Conservation (phyloP, 2,888 invertebrate species). For the Catonia carolina region DNA sequence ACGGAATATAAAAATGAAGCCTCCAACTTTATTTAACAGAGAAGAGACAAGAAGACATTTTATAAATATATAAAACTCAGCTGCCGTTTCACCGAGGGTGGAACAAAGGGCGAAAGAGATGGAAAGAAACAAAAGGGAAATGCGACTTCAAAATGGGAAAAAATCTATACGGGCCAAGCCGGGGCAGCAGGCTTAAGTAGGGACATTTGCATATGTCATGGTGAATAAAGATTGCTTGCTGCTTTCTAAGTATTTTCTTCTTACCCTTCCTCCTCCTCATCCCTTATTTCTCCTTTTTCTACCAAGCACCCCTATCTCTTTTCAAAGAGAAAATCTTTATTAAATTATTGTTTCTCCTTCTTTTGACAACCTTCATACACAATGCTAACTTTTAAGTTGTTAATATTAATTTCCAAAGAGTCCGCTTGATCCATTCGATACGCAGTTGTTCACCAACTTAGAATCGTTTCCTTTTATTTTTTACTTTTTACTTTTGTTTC, state of each 20-base stretch:
- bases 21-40: conserved; percentile 18
- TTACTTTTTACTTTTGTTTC: no score
- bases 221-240: conserved; percentile 6
- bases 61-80: conserved; percentile 24
- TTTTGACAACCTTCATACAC: not conserved
- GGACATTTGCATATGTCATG: conserved; percentile 13
- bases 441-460: no score
- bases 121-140: conserved; percentile 17
- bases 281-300: not conserved
- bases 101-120: conserved; percentile 4
- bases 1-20: conserved; percentile 25
- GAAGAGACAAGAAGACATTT: conserved; percentile 21
- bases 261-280: not conserved
- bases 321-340: conserved; percentile 1
- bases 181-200: conserved; percentile 3
- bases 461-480: no score
- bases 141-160: conserved; percentile 8
- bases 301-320: not conserved
- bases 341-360: not conserved
- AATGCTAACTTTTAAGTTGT: no score
- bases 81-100: not conserved
- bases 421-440: no score
- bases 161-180: conserved; percentile 9
- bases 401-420: no score
- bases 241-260: not conserved